phyloP scores from a whole-genome alignment of 2,797 vertebrate genomes.

The Melanogrammus aeglefinus region DNA sequence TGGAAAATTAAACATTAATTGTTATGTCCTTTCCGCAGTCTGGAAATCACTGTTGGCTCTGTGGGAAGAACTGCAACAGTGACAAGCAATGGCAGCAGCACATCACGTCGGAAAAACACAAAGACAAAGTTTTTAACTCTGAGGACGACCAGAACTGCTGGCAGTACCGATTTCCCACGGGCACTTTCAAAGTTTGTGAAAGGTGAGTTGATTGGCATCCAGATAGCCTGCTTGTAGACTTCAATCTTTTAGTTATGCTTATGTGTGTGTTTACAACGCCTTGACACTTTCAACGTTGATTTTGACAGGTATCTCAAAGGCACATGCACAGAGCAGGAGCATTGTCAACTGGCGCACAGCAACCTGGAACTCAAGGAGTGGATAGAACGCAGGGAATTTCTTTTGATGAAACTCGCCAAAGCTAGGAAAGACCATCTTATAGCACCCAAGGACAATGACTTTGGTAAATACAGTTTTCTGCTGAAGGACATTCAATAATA shows the following conservation, averaged over 20 bases:
- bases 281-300: not conserved
- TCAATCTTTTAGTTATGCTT: not conserved
- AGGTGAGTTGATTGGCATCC: conserved; percentile 69
- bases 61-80: conserved; percentile 98
- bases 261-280: not conserved
- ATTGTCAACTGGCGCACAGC: conserved; percentile 93
- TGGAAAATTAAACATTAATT: not conserved
- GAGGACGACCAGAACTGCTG: conserved; percentile 97
- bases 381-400: conserved; percentile 90
- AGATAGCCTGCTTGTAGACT: too few relatives aligned
- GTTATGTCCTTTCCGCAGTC: conserved; percentile 66
- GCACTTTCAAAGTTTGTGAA: conserved; percentile 91
- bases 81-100: conserved; percentile 99
- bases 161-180: conserved; percentile 97
- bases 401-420: conserved; percentile 97
- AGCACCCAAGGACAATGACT: conserved; percentile 98
- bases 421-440: conserved; percentile 97
- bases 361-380: conserved; percentile 91
- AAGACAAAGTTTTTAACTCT: conserved; percentile 94
- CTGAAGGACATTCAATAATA: conserved; percentile 90
- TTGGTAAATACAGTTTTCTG: conserved; percentile 99
- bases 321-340: conserved; percentile 84
- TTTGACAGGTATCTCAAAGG: conserved; percentile 81
- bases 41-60: conserved; percentile 98
- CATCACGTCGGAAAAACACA: conserved; percentile 98